A percentile compares a stretch with the other conserved stretches of the same genome.
Evolutionary conservation across 2,797 vertebrate genomes (phyloP).

Genomic region (Phylloscopus collybita): DNA sequence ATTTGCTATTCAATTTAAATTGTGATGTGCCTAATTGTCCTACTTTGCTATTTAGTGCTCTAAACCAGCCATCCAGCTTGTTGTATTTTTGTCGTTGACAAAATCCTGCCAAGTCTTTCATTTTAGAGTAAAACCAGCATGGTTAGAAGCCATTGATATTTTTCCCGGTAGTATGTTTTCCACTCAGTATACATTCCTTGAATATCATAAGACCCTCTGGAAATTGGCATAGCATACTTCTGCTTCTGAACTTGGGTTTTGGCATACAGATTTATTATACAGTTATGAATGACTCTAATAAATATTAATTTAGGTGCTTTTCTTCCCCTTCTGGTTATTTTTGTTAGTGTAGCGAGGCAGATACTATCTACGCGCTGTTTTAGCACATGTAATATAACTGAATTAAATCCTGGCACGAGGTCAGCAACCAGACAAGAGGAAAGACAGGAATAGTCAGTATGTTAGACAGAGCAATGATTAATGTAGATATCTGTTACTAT

Average conservation of each 20-base stretch:
- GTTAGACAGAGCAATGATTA: not conserved
- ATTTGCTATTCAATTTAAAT: not conserved
- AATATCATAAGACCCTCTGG: not conserved
- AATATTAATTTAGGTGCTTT: not conserved
- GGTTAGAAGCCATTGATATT: not conserved
- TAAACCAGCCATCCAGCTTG: not conserved
- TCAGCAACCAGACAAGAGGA: not conserved
- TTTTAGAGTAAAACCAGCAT: slow-evolving; percentile 31
- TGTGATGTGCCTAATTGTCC: not conserved
- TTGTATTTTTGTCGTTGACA: not conserved
- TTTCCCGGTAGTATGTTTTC: not conserved
- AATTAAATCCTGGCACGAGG: not conserved
- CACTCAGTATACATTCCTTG: not conserved
- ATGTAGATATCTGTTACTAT: not conserved
- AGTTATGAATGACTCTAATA: not conserved
- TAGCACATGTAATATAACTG: not conserved
- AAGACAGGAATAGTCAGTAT: not conserved
- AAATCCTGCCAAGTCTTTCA: not conserved
- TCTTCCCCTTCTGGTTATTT: not conserved
- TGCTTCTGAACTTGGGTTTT: not conserved
- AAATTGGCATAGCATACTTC: not conserved
- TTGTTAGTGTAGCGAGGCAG: not conserved
- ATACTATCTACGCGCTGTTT: not conserved
- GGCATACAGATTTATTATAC: not conserved
- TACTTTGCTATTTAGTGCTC: not conserved